Evolutionary conservation across 1,140 invertebrate species (phyloP).

Genomic region (Pseudomyrmex sp.): DNA sequence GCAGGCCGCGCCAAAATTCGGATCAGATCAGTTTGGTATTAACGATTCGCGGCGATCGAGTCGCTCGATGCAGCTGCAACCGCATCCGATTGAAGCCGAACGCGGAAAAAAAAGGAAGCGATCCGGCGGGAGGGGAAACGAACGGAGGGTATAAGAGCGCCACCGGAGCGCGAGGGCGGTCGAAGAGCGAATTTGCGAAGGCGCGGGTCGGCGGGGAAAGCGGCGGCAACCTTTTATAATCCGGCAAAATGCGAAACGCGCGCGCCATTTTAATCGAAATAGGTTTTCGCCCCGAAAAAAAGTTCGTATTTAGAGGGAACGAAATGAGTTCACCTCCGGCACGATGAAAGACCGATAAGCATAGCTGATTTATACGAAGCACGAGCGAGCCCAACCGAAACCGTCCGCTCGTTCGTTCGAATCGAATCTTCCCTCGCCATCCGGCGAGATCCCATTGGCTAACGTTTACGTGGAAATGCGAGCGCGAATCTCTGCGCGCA

Average conservation of each 20-base stretch:
- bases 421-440: constrained; percentile 69
- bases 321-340: constrained; percentile 85
- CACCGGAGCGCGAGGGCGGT: constrained; percentile 58
- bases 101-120: constrained; percentile 58
- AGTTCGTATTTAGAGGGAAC: constrained; percentile 85
- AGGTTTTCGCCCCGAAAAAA: constrained; percentile 84
- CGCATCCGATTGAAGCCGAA: constrained; percentile 70
- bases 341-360: constrained; percentile 85
- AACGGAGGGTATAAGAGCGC: constrained; percentile 38
- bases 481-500: constrained; percentile 31
- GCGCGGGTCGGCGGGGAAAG: constrained; percentile 9
- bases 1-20: constrained; percentile 63
- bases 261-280: constrained; percentile 85
- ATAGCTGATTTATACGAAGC: constrained; percentile 83
- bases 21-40: constrained; percentile 59
- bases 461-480: constrained; percentile 61
- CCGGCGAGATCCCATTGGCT: constrained; percentile 58
- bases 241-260: constrained; percentile 79
- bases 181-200: constrained; percentile 67
- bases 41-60: constrained; percentile 57
- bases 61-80: constrained; percentile 63
- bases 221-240: constrained; percentile 79
- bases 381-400: constrained; percentile 79
- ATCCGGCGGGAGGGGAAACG: constrained; percentile 33
- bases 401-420: constrained; percentile 76